These are phyloP conservation scores for Hemithea aestivaria DNA, from an alignment of 2,888 invertebrate species.

Conservation along the genomic window DNA sequence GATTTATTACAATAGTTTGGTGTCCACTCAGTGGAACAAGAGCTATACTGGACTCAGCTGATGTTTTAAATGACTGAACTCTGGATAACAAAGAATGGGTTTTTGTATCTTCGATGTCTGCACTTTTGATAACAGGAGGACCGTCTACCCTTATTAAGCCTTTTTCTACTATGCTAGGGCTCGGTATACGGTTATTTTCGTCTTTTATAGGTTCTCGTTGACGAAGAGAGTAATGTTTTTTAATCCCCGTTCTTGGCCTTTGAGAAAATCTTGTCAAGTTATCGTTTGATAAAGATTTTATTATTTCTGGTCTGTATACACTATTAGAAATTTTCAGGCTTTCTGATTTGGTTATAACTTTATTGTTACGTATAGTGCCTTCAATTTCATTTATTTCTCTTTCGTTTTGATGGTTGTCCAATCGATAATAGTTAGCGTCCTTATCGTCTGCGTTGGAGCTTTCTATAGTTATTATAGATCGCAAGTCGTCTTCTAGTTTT, in stretches of 20 bases:
- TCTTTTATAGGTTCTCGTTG: slow-evolving; percentile 69
- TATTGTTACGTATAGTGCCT: slow-evolving; percentile 71
- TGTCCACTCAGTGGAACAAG: slow-evolving; percentile 73
- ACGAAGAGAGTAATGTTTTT: slow-evolving; percentile 72
- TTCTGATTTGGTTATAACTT: slow-evolving; percentile 68
- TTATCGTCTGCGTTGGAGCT: slow-evolving; percentile 67
- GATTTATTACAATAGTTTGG: slow-evolving; percentile 75
- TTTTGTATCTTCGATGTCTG: slow-evolving; percentile 46
- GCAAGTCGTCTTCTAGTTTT: slow-evolving; percentile 69
- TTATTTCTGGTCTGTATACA: slow-evolving; percentile 48
- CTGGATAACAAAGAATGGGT: slow-evolving; percentile 59
- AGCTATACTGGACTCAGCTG: slow-evolving; percentile 68
- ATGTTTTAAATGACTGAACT: slow-evolving; percentile 71
- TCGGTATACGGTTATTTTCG: slow-evolving; percentile 57
- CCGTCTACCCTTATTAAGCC: slow-evolving; percentile 37
- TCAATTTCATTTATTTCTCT: slow-evolving; percentile 74
- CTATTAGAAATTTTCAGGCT: slow-evolving; percentile 55
- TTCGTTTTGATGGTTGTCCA: slow-evolving; percentile 71
- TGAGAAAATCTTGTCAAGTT: slow-evolving; percentile 50
- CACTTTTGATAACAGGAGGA: slow-evolving; percentile 25
- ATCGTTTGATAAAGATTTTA: slow-evolving; percentile 64
- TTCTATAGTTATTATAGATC: slow-evolving; percentile 67
- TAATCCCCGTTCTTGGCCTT: slow-evolving; percentile 51
- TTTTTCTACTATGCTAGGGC: slow-evolving; percentile 57
- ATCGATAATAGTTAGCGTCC: slow-evolving; percentile 50